Percentiles rank a stretch among this genome's conserved stretches.
Evolutionary conservation across 2,888 invertebrate genomes (phyloP).

Genomic region (Notocelia uddmanniana): DNA sequence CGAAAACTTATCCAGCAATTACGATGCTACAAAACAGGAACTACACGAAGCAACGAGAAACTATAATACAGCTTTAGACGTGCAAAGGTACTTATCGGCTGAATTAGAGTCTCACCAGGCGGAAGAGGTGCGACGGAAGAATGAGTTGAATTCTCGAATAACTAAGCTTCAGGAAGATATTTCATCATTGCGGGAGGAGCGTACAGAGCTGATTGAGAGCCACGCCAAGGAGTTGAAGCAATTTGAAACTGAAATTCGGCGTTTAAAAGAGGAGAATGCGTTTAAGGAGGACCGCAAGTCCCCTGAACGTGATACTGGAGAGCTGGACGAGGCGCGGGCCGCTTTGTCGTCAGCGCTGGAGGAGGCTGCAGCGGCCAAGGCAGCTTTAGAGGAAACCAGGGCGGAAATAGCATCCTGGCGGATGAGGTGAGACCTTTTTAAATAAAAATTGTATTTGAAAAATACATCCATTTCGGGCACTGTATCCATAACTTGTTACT

Average conservation of each 20-base stretch:
- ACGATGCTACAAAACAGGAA: conserved; percentile 77
- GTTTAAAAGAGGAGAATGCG: conserved; percentile 70
- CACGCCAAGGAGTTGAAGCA: conserved; percentile 69
- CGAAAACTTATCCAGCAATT: conserved; percentile 68
- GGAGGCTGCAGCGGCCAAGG: conserved; percentile 67
- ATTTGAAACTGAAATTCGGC: conserved; percentile 66
- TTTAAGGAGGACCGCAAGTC: conserved; percentile 60
- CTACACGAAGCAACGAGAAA: conserved; percentile 75
- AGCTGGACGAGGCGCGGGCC: conserved; percentile 70
- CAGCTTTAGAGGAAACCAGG: conserved; percentile 66
- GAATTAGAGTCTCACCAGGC: conserved; percentile 76
- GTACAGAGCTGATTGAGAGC: conserved; percentile 65
- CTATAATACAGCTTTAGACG: conserved; percentile 77
- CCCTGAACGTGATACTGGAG: conserved; percentile 70
- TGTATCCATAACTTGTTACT: no score
- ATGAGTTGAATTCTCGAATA: conserved; percentile 67
- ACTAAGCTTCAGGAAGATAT: conserved; percentile 74
- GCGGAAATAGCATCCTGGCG: conserved; percentile 70
- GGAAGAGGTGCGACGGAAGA: conserved; percentile 66
- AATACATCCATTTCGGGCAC: not conserved
- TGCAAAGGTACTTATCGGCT: conserved; percentile 74
- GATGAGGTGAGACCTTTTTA: conserved; percentile 53
- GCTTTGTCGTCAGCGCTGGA: conserved; percentile 63
- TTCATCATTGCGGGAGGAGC: conserved; percentile 67
- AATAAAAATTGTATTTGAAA: not conserved